A percentile compares a stretch with the other conserved stretches of the same genome.
phyloP scores from a whole-genome alignment of 2,888 invertebrate genomes.

The Stenoptilia bipunctidactyla region DNA sequence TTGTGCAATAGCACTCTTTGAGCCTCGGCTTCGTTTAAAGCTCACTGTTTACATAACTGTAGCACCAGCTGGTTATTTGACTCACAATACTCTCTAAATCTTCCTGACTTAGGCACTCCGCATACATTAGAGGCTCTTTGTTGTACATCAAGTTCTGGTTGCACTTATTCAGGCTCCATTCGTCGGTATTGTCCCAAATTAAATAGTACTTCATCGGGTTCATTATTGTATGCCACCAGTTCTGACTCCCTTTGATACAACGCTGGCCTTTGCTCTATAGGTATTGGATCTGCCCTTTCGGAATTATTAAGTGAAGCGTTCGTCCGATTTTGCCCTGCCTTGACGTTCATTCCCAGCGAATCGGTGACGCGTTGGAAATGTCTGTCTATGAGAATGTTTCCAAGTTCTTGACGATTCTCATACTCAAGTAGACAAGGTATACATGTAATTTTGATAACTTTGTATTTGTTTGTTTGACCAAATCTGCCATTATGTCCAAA shows the following conservation, averaged over 20 bases:
- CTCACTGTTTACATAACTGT: slow-evolving; percentile 5
- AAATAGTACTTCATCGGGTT: slow-evolving; percentile 1
- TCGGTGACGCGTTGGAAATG: too few species aligned
- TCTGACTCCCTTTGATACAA: neutral
- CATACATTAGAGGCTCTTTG: neutral
- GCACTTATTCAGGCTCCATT: slow-evolving; percentile 4
- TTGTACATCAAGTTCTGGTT: slow-evolving; percentile 3
- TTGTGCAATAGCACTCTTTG: neutral
- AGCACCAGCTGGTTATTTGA: slow-evolving; percentile 7
- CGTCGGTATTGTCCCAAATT: neutral
- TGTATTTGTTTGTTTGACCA: too few species aligned
- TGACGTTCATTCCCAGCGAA: too few species aligned
- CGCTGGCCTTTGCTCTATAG: slow-evolving; percentile 1
- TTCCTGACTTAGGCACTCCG: slow-evolving; percentile 3
- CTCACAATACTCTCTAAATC: slow-evolving; percentile 1
- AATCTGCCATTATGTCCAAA: neutral
- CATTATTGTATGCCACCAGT: neutral
- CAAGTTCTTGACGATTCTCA: too few species aligned
- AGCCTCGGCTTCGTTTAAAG: slow-evolving; percentile 9
- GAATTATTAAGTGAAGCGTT: too few species aligned
- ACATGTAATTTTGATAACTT: too few species aligned
- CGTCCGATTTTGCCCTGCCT: too few species aligned
- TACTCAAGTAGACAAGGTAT: too few species aligned
- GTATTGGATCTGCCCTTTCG: too few species aligned
- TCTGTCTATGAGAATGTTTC: too few species aligned